Evolutionary conservation across 2,888 invertebrate species (phyloP).

Genomic region (Agriopis leucophaearia): DNA sequence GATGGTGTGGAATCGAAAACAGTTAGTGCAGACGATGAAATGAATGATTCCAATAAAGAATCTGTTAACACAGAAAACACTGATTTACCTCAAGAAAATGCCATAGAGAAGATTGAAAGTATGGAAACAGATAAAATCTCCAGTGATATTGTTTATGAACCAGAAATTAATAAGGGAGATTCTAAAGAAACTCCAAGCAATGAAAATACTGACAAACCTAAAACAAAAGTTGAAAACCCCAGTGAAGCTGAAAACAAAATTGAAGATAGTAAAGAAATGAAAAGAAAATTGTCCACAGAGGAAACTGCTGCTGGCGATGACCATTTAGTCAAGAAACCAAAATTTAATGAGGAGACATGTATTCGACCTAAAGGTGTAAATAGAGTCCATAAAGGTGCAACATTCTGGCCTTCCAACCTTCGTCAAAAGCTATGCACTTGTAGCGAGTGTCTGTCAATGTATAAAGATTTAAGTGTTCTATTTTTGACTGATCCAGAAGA

Average conservation of each 20-base stretch:
- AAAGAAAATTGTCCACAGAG: slow-evolving; percentile 68
- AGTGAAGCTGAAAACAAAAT: slow-evolving; percentile 19
- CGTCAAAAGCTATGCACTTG: slow-evolving; percentile 92
- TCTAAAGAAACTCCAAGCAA: slow-evolving; percentile 10
- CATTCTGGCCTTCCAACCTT: slow-evolving; percentile 92
- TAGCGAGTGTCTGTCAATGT: slow-evolving; percentile 89
- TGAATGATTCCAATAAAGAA: slow-evolving; percentile 41
- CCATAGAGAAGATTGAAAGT: slow-evolving; percentile 22
- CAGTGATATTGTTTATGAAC: slow-evolving; percentile 3
- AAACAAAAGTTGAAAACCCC: slow-evolving; percentile 15
- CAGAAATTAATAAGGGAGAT: slow-evolving; percentile 16
- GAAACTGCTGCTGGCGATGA: slow-evolving; percentile 54
- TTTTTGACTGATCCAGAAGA: slow-evolving; percentile 94
- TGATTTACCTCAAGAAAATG: slow-evolving; percentile 19
- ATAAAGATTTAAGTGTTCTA: slow-evolving; percentile 89
- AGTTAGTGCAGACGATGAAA: slow-evolving; percentile 24
- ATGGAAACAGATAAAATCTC: slow-evolving; percentile 11
- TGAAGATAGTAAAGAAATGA: slow-evolving; percentile 49
- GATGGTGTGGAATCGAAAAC: slow-evolving; percentile 11
- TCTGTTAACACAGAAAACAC: slow-evolving; percentile 24
- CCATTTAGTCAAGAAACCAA: slow-evolving; percentile 63
- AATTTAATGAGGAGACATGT: slow-evolving; percentile 61
- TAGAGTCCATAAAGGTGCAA: slow-evolving; percentile 84
- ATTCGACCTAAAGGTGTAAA: slow-evolving; percentile 66
- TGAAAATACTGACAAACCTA: slow-evolving; percentile 14